Conservation (phyloP, 1,140 invertebrate species). For the Xylocopa sonorina region DNA sequence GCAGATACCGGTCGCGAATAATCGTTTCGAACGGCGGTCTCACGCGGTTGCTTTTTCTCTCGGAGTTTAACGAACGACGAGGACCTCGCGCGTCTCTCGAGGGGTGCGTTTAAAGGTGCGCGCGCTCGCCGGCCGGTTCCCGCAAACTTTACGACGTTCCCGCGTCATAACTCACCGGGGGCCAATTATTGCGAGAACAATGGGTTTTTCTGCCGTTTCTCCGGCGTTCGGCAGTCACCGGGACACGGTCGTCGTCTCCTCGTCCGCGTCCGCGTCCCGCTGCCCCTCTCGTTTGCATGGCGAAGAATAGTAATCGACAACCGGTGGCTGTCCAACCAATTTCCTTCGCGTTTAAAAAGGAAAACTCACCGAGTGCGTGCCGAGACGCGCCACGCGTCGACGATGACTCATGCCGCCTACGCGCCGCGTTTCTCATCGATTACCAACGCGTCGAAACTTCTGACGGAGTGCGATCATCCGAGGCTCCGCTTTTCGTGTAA, state of each 20-base stretch:
- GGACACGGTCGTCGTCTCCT: slow-evolving; percentile 10
- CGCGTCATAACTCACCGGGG: slow-evolving; percentile 71
- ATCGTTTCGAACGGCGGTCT: slow-evolving; percentile 25
- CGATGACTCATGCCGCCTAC: background rate
- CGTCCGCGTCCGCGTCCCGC: background rate
- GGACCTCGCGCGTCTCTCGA: too few relatives aligned
- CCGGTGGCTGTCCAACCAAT: slow-evolving; percentile 37
- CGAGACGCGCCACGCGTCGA: background rate
- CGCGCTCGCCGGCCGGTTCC: slow-evolving; percentile 34
- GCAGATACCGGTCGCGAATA: slow-evolving; percentile 23
- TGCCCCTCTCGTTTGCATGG: slow-evolving; percentile 28
- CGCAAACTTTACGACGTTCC: slow-evolving; percentile 70
- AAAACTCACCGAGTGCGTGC: slow-evolving; percentile 27
- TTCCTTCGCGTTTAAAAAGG: slow-evolving; percentile 45
- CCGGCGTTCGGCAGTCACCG: slow-evolving; percentile 64
- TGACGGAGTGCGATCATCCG: too few relatives aligned
- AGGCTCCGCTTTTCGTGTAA: too few relatives aligned
- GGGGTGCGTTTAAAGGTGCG: slow-evolving; percentile 64
- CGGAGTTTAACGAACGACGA: background rate
- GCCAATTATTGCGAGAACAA: slow-evolving; percentile 74
- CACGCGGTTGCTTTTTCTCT: background rate
- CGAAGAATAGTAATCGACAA: slow-evolving; percentile 40
- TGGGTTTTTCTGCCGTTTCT: slow-evolving; percentile 66
- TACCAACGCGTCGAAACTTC: background rate
- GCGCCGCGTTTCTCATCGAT: background rate